Evolutionary conservation across 2,797 vertebrate species (phyloP).

Genomic region (Clarias laeviceps): DNA sequence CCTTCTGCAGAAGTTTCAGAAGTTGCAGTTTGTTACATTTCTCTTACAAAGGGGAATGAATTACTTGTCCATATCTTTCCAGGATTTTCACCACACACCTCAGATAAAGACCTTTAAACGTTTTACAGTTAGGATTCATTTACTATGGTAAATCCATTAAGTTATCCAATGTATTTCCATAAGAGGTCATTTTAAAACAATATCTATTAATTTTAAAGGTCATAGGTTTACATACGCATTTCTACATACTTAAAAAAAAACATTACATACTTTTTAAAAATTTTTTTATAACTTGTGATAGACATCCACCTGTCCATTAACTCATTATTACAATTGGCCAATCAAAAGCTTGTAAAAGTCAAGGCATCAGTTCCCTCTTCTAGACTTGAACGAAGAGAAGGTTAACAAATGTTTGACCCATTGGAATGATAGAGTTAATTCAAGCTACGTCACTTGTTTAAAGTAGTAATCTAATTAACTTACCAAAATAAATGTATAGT

Average conservation of each 20-base stretch:
- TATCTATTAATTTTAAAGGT: background rate
- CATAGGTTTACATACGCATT: background rate
- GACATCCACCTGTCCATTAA: background rate
- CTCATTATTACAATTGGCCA: background rate
- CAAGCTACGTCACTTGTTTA: background rate
- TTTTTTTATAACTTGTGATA: no score
- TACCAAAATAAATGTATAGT: background rate
- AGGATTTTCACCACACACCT: background rate
- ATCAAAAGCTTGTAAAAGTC: background rate
- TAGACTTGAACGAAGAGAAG: background rate
- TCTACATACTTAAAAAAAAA: background rate
- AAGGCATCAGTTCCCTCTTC: background rate
- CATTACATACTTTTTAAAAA: background rate
- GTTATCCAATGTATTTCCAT: background rate
- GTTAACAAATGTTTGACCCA: background rate
- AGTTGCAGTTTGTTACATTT: no score
- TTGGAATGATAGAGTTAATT: background rate
- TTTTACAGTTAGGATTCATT: background rate
- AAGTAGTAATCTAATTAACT: background rate
- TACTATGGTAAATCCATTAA: background rate
- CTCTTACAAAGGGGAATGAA: no score
- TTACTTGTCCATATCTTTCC: no score
- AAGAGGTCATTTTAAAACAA: background rate
- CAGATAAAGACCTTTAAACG: background rate
- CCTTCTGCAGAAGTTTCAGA: no score